These are phyloP conservation scores for Athalia cordata DNA, from an alignment of 2,888 invertebrate genomes.

Conservation along the genomic window DNA sequence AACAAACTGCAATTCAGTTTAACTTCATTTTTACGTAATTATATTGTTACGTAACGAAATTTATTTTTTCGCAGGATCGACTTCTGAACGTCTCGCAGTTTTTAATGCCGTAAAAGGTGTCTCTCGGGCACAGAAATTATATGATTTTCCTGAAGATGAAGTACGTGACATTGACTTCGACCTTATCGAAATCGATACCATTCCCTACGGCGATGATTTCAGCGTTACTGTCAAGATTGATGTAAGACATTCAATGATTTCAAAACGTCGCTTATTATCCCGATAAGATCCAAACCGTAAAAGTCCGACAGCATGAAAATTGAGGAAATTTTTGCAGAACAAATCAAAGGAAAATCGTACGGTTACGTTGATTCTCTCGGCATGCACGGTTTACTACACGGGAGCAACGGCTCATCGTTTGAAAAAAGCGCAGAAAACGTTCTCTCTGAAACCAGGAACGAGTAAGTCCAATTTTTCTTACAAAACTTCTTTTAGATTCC, in stretches of 20 bases:
- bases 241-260: conserved; percentile 64
- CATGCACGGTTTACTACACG: conserved; percentile 82
- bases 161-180: conserved; percentile 81
- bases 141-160: conserved; percentile 78
- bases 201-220: conserved; percentile 81
- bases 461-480: conserved; percentile 63
- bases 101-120: conserved; percentile 81
- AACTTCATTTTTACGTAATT: neutral
- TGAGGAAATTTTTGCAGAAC: conserved; percentile 73
- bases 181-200: conserved; percentile 80
- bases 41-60: neutral
- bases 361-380: conserved; percentile 79
- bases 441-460: conserved; percentile 78
- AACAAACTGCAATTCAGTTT: neutral
- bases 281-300: too few relatives aligned
- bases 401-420: conserved; percentile 81
- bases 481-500: neutral
- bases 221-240: conserved; percentile 81
- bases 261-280: too few relatives aligned
- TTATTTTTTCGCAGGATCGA: conserved; percentile 72
- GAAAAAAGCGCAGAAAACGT: conserved; percentile 78
- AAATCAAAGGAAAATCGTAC: conserved; percentile 79
- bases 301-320: too few relatives aligned
- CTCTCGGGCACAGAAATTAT: conserved; percentile 78
- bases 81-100: conserved; percentile 80